Evolutionary conservation across 2,113 vertebrate species (phyloP), one percentile per base, ranked within the genome.

Genomic region (Corydoras maculifer): DNA sequence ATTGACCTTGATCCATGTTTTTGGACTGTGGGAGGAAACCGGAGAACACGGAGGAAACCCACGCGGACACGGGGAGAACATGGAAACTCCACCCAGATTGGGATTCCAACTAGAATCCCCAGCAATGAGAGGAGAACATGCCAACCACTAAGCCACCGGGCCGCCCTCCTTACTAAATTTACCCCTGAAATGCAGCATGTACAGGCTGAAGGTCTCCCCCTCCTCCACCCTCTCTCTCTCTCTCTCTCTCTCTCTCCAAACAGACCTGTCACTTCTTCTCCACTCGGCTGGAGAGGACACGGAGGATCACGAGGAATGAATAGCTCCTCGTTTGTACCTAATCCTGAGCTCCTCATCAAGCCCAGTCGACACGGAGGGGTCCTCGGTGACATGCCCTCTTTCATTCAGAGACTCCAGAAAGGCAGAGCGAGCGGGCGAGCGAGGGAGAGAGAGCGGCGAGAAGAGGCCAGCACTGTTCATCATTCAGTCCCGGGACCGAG

Each of bases 311-410:
- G 70, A n/a, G 53, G 65, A 76, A 78, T 80, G 66, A 82, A 84
- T 82, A 69, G 69, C 68, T 70, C 69, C 77, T 80, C 72, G 72
- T 86, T 84, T 85, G 75, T 78, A 73, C 73, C 79, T 85, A 85
- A 86, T 87, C 82, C 82, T 84, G 83, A 85, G 78, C 78, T 82
- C 77, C 77, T 82, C 62, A 54, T 72, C 71, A 64, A 74, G 65
- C 64, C 55, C 70, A 50, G 73, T 84, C 50, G 79, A 78, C 84
- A 84, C 75, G 67, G 65, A 80, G 61, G 79, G 81, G 66, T 76
- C 73, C 65, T 73, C 18, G 3, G 67, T 74, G 65, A 49, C 58
- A 69, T 31, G 11, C 58, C 66, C 59, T 29, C 63, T 67, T 53
- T 29, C 13, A 63, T 53, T 63, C 31, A 50, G 58, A 61, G 15